Percentiles rank a stretch among this genome's conserved stretches.
These are phyloP conservation scores for Morbakka virulenta DNA, from an alignment of 30 jellyfish, hydroid and myxozoan species.

Conservation along the genomic window DNA sequence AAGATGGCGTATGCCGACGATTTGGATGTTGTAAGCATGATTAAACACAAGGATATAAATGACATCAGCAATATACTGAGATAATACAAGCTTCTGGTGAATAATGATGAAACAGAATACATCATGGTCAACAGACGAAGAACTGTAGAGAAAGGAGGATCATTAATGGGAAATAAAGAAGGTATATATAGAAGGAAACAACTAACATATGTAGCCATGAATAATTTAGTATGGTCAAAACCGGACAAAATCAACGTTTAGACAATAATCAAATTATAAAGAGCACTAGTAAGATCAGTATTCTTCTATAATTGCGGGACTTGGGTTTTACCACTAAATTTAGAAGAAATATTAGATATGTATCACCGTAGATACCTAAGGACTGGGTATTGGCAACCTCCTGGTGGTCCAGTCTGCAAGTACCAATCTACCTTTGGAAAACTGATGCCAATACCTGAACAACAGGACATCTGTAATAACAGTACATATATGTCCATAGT, in stretches of 20 bases:
- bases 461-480: too few species aligned
- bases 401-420: too few species aligned
- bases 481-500: too few species aligned
- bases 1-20: slow-evolving; percentile 36
- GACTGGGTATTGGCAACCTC: too few species aligned
- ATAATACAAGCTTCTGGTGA: slow-evolving; percentile 12
- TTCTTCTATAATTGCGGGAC: slow-evolving; percentile 47
- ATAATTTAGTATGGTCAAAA: background rate
- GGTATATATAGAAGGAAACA: slow-evolving; percentile 10
- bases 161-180: slow-evolving; percentile 8
- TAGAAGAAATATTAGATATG: slow-evolving; percentile 25
- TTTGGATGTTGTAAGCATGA: slow-evolving; percentile 17
- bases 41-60: slow-evolving; percentile 14
- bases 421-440: too few species aligned
- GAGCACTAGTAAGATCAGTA: slow-evolving; percentile 33
- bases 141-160: too few species aligned
- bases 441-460: too few species aligned
- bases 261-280: slow-evolving; percentile 13
- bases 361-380: slow-evolving; percentile 25
- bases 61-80: slow-evolving; percentile 23
- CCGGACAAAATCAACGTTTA: slow-evolving; percentile 14
- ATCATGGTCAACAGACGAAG: background rate
- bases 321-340: slow-evolving; percentile 27
- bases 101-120: slow-evolving; percentile 1
- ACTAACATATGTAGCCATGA: slow-evolving; percentile 21